Evolutionary conservation across 2,888 invertebrate genomes (phyloP), one percentile per base, ranked within the genome.

Genomic region (Panzeria rudis): DNA sequence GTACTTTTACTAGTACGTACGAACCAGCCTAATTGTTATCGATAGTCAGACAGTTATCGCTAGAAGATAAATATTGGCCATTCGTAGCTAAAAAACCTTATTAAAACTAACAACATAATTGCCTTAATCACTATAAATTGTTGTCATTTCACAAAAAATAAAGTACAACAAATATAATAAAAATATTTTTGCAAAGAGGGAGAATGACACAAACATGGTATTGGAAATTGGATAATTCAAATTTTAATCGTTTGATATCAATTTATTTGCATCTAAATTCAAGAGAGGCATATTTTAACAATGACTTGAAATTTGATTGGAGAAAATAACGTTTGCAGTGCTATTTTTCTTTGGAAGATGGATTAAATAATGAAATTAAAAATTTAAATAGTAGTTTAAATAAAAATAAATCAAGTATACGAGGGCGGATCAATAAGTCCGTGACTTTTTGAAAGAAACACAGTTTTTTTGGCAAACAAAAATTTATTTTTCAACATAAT

Each of bases 41-140:
- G 41, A 41, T 76, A 29, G 29, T 54, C 9, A 25, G 17, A 15
- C 64, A 54, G 29, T 66, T 54, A 76, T 54, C 41, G 41, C n/a
- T 25, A 50, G 20, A 7, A 35, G 23, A 47, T 20, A 29, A 54
- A 41, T 13, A 41, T 11, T 17, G n/a, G 41, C 11, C 20, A 76
- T 47, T 47, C 17, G 11, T 50, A 23, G 47, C 59, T 64, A 15
- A 64, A 50, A 25, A 15, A 29, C 17, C 47, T 61, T 50, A 50
- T 69, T 69, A 78, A 69, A 71, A 61, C 17, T 54, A 73, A 72
- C 81, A 73, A 84, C 47, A 84, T 84, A 84, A 84, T 81, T 84
- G 77, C 61, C 61, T 52, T 56, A 61, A 81, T 81, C 47, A 68
- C 72, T 68, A 77, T 81, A 77, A 84, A 81, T 81, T 77, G 72